Evolutionary conservation across 2,888 invertebrate genomes (phyloP).

Genomic region (Amblyjoppa proteus): DNA sequence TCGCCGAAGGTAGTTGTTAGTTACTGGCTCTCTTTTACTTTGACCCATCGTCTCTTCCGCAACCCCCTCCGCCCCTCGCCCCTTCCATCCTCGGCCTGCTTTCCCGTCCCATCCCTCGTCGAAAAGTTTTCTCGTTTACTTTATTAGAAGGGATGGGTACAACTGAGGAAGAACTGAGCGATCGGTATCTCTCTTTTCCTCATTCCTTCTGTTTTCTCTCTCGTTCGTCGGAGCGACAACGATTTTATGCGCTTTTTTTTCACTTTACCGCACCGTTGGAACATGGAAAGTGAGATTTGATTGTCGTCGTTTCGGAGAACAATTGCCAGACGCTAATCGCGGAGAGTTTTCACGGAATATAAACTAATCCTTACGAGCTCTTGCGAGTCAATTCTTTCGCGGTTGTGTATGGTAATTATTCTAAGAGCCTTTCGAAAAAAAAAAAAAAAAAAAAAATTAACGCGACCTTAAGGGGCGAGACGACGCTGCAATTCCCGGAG

Average conservation of each 20-base stretch:
- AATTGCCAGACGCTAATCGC: neutral
- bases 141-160: conserved; percentile 42
- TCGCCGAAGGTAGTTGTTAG: conserved; percentile 64
- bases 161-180: conserved; percentile 15
- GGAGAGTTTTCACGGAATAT: neutral
- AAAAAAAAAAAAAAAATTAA: neutral
- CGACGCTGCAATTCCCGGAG: too few relatives aligned
- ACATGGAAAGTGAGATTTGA: conserved; percentile 38
- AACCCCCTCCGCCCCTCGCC: neutral
- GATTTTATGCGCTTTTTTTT: conserved; percentile 36
- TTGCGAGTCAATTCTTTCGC: neutral
- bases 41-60: conserved; percentile 21
- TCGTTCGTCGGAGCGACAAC: conserved; percentile 17
- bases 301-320: conserved; percentile 22
- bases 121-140: conserved; percentile 66
- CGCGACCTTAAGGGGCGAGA: too few relatives aligned
- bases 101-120: conserved; percentile 31
- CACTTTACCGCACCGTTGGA: conserved; percentile 5
- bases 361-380: neutral
- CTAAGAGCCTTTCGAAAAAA: neutral
- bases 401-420: neutral
- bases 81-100: conserved; percentile 9
- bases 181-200: conserved; percentile 50
- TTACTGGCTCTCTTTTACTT: conserved; percentile 46
- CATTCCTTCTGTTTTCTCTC: conserved; percentile 50